Evolutionary conservation across 2,113 vertebrate species (phyloP).

Genomic region (Pygoscelis antarcticus): DNA sequence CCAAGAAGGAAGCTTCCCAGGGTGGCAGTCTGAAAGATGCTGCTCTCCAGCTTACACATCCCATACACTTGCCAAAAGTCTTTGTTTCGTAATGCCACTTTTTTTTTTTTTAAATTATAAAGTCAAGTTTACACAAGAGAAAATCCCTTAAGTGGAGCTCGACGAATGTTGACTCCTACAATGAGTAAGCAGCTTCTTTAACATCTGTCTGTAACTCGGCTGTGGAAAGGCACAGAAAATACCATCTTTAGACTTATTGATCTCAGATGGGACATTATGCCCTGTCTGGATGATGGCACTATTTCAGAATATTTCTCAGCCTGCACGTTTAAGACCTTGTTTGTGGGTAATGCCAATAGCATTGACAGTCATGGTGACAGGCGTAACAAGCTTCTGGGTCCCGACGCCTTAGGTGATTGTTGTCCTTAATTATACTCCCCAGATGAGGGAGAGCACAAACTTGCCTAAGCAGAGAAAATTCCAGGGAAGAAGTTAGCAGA

Average conservation of each 20-base stretch:
- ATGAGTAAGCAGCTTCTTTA: conserved; percentile 64
- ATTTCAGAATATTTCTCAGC: neutral
- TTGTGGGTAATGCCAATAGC: neutral
- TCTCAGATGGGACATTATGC: neutral
- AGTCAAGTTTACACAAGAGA: conserved; percentile 71
- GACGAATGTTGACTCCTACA: conserved; percentile 49
- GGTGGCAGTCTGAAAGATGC: conserved; percentile 17
- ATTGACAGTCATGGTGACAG: neutral
- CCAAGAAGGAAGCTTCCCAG: conserved; percentile 30
- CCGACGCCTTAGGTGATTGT: neutral
- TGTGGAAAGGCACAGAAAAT: neutral
- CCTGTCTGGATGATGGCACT: neutral
- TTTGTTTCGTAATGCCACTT: conserved; percentile 60
- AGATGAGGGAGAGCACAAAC: neutral
- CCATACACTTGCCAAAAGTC: conserved; percentile 44
- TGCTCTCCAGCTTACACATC: conserved; percentile 18
- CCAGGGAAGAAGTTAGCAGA: neutral
- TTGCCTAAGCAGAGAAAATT: conserved; percentile 28
- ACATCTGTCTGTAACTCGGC: neutral
- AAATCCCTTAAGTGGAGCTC: conserved; percentile 67
- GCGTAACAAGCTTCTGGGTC: neutral
- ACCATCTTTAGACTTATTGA: neutral
- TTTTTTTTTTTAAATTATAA: conserved; percentile 2
- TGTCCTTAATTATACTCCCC: conserved; percentile 40
- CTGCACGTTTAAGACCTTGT: neutral